A percentile compares a stretch with the other conserved stretches of the same genome.
phyloP scores from a whole-genome alignment of 2,797 vertebrate species.

The Anguilla pacifica region DNA sequence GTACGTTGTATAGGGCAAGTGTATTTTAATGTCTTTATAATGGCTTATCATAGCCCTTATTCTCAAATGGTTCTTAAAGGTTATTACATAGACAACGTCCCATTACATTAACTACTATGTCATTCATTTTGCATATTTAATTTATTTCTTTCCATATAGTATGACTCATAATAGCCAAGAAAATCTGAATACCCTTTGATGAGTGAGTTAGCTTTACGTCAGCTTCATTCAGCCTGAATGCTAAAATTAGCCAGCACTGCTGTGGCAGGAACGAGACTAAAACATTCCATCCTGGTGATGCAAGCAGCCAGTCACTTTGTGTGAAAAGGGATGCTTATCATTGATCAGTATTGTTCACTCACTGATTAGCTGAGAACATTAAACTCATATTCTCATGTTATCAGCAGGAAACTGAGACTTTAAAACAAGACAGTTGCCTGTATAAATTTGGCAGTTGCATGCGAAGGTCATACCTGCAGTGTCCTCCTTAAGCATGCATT shows the following conservation, averaged over 20 bases:
- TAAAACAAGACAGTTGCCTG: neutral
- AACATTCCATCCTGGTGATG: neutral
- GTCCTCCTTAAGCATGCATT: neutral
- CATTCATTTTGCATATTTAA: neutral
- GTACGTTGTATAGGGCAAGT: constrained; percentile 5
- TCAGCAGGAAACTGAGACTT: neutral
- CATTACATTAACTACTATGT: neutral
- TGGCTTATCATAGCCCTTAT: neutral
- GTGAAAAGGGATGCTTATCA: neutral
- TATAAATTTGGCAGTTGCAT: neutral
- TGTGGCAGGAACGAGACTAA: neutral
- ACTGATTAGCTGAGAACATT: neutral
- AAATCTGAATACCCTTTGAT: neutral
- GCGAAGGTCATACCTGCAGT: neutral
- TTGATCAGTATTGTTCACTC: neutral
- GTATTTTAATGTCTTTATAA: constrained; percentile 1
- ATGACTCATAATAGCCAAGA: neutral
- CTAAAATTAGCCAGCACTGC: neutral
- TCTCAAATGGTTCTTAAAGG: constrained; percentile 1
- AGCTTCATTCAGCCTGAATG: neutral
- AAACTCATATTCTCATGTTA: neutral
- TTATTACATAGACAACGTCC: neutral
- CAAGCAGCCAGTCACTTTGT: neutral
- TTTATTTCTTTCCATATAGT: neutral
- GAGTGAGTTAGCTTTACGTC: neutral